Evolutionary conservation across 1,140 invertebrate genomes (phyloP).

Genomic region (Pantala flavescens): DNA sequence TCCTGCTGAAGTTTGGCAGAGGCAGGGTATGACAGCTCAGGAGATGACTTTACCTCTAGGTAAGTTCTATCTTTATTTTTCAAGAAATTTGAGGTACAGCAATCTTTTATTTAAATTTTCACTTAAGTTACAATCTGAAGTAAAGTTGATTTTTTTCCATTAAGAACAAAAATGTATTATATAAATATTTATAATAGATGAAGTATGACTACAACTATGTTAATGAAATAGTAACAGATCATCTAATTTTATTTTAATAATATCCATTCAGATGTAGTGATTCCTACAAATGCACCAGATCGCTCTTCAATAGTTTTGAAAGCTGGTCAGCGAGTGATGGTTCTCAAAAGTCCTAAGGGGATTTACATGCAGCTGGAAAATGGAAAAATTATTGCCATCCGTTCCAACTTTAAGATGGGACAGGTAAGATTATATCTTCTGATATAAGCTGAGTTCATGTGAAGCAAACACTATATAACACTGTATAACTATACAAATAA

Average conservation of each 20-base stretch:
- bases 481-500: too few species aligned
- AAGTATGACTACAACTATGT: too few species aligned
- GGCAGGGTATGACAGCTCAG: constrained; percentile 88
- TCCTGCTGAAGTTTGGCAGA: constrained; percentile 75
- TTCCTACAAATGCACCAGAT: constrained; percentile 82
- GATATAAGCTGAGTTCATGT: too few species aligned
- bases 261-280: constrained; percentile 64
- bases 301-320: constrained; percentile 74
- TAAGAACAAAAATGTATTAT: too few species aligned
- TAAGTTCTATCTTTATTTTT: constrained; percentile 29
- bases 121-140: constrained; percentile 11
- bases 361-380: constrained; percentile 92
- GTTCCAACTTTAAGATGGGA: constrained; percentile 61
- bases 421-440: background rate
- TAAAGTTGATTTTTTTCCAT: too few species aligned
- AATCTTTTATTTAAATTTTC: too few species aligned
- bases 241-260: constrained; percentile 3
- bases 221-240: too few species aligned
- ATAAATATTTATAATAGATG: too few species aligned
- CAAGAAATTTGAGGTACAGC: too few species aligned
- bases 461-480: too few species aligned
- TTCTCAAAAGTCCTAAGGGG: constrained; percentile 87
- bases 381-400: constrained; percentile 93
- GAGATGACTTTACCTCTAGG: constrained; percentile 82
- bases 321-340: constrained; percentile 85